These are phyloP conservation scores for Lagocephalus sceleratus DNA, from an alignment of 2,797 vertebrate genomes.

Conservation along the genomic window DNA sequence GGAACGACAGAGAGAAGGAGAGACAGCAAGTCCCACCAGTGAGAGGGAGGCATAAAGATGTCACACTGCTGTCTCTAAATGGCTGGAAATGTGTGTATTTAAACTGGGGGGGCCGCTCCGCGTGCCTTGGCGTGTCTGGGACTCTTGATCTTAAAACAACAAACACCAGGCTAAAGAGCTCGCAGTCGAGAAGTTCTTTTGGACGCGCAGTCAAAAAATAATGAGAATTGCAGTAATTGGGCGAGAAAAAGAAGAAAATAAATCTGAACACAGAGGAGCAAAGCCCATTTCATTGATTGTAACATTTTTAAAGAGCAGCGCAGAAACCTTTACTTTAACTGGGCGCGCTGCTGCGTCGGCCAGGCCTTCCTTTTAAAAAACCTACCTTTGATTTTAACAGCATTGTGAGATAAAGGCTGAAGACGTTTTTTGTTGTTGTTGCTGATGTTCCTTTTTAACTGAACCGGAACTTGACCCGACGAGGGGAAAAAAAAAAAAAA, in stretches of 20 bases:
- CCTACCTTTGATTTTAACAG: no score
- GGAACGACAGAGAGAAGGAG: slow-evolving; percentile 41
- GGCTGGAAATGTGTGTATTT: background rate
- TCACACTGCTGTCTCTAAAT: slow-evolving; percentile 32
- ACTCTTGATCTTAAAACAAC: no score
- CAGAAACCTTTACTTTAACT: slow-evolving; percentile 1
- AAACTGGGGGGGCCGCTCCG: no score
- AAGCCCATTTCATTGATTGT: slow-evolving; percentile 47
- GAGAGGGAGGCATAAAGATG: slow-evolving; percentile 52
- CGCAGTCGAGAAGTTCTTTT: no score
- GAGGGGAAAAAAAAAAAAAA: slow-evolving; percentile 42
- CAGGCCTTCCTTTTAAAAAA: no score
- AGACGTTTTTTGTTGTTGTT: no score
- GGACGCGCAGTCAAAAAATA: no score
- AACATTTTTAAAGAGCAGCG: slow-evolving; percentile 30
- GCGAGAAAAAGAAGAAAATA: slow-evolving; percentile 31
- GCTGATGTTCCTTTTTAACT: no score
- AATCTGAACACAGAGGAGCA: slow-evolving; percentile 41
- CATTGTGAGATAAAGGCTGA: no score
- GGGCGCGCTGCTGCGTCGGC: no score
- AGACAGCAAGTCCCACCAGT: slow-evolving; percentile 30
- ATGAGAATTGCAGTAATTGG: slow-evolving; percentile 8
- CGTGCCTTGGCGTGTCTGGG: no score
- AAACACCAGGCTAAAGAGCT: no score
- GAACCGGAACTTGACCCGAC: slow-evolving; percentile 44